Evolutionary conservation across 2,113 vertebrate species (phyloP), one percentile per base, ranked within the genome.

Genomic region (Dromaius novaehollandiae): DNA sequence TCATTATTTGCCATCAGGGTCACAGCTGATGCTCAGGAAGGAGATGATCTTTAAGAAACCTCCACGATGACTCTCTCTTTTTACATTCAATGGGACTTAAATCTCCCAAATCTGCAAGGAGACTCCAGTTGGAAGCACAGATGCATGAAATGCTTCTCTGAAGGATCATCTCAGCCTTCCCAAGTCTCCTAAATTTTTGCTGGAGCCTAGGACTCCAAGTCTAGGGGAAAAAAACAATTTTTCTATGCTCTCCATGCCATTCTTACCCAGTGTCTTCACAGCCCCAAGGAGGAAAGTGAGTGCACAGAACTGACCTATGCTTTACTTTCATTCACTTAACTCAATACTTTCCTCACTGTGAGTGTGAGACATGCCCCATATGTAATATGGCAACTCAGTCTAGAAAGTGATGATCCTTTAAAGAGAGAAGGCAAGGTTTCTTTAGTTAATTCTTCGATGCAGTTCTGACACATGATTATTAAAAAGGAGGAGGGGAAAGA

Each of bases 301-400:
- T 40, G 30, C 38, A 16, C 44, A 40, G 48, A 82, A 24, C 26
- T 74, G 38, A 7, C 46, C 9, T 0, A 0, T 48, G 6, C 30
- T 88, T 71, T n/a, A 44, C 36, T 81, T 88, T 26, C 30, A 26
- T 2, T 88, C 11, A 2, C 3, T 82, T 18, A 15, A 9, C 19
- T 86, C 13, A 3, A 34, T 44, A 48, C 22, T 13, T 91, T 78
- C 71, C n/a, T 78, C 51, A 21, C 25, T 18, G 2, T 24, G 28
- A 76, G 21, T 36, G 17, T 38, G 26, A 73, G 44, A 32, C 28
- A 4, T 21, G 51, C 30, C 26, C 9, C 5, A 40, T 77, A 4
- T 48, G 30, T 34, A 50, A 11, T 28, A 22, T 2, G 6, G 61
- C 1, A 1, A 50, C 9, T 40, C 75, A 11, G 71, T 73, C 42